Percentiles rank a stretch among this genome's conserved stretches.
phyloP scores from a whole-genome alignment of 2,113 vertebrate species.

The Spermophilus dauricus region DNA sequence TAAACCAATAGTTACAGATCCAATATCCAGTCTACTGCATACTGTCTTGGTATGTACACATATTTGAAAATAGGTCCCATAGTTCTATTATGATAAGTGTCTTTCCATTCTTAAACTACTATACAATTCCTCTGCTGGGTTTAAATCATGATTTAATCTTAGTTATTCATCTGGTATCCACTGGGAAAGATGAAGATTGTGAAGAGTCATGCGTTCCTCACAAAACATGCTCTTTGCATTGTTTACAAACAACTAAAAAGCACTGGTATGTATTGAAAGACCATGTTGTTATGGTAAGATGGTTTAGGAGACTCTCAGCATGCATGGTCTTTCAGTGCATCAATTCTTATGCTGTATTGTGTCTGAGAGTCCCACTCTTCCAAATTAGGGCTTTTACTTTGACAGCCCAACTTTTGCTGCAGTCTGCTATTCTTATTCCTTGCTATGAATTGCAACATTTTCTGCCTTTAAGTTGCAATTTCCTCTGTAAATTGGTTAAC shows the following conservation, averaged over 20 bases:
- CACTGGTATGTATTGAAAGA: not conserved
- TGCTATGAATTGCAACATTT: not conserved
- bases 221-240: not conserved
- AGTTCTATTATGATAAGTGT: not conserved
- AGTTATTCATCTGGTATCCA: not conserved
- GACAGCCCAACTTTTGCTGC: not conserved
- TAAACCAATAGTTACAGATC: not conserved
- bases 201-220: not conserved
- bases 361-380: not conserved
- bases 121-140: not conserved
- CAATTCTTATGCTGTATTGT: not conserved
- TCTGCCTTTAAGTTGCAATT: not conserved
- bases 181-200: not conserved
- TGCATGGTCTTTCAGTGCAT: not conserved
- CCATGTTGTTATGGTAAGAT: not conserved
- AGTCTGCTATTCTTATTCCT: not conserved
- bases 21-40: not conserved
- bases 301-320: not conserved
- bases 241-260: not conserved
- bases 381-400: not conserved
- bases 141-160: not conserved
- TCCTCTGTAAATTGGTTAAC: not conserved
- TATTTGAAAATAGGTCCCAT: not conserved
- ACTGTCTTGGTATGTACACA: no score
- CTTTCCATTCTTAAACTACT: not conserved